Base-by-base conservation (phyloP, 2,888 invertebrate species). In the Drosophila meridiana region DNA sequence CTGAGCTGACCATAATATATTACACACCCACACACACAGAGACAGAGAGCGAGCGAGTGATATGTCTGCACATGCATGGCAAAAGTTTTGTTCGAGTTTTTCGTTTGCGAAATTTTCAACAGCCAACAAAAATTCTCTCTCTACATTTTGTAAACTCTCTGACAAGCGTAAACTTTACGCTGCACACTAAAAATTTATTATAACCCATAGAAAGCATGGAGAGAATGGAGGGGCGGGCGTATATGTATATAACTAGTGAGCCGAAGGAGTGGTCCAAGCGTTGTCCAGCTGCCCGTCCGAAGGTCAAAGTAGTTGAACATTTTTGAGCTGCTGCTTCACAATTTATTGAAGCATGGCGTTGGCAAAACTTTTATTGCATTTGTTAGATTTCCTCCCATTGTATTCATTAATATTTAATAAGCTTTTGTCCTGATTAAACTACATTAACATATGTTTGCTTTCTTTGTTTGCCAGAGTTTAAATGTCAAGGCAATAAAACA, bases 271-370 rank as follows among this genome's bases (percentile, higher is more conserved):
- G 11, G 62, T 14, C 52, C 50, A 50, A 50, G 32, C 55, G 42
- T 59, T 62, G 76, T 73, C 78, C 78, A 76, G 73, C 56, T 70
- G 61, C 65, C 62, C 4, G 69, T 68, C 52, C 74, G 78, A 85
- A 85, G 85, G 85, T 85, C 85, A 85, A 81, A 81, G 78, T 77
- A 83, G 85, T 85, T 87, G 84, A 81, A 76, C 83, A 81, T 58
- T 76, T 76, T 76, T 76, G 72, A 83, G 73, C 72, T 83, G 76
- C 71, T 76, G 67, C 56, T 80, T 76, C 74, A 59, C 64, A 73
- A 81, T 81, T 84, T 85, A 70, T 73, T 67, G 67, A 73, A 67
- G 78, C 73, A 72, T 74, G 63, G 69, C 71, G 74, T 62, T 50
- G 55, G 57, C 53, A 34, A 50, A 73, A 82, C 59, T 76, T 72